phyloP scores from a whole-genome alignment of 2,113 vertebrate species.

The Brachyhypopomus gauderio region DNA sequence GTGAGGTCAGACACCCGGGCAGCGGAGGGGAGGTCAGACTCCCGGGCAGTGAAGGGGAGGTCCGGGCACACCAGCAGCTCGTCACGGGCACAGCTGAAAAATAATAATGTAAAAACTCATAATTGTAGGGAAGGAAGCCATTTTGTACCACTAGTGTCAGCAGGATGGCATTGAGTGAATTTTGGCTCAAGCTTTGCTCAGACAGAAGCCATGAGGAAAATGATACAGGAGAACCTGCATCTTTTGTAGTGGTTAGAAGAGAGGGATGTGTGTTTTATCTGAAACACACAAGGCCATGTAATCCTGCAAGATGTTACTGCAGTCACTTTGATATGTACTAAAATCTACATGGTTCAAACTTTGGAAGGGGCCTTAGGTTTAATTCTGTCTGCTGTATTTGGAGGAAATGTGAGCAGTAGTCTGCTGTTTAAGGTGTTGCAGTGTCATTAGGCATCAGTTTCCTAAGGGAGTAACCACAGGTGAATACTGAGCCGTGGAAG shows the following conservation, averaged over 20 bases:
- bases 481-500: neutral
- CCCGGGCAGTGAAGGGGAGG: too few relatives aligned
- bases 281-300: conserved; percentile 14
- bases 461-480: neutral
- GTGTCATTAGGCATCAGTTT: neutral
- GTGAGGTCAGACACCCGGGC: conserved; percentile 29
- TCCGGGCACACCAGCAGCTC: neutral
- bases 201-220: neutral
- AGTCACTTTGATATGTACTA: neutral
- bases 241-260: neutral
- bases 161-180: conserved; percentile 60
- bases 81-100: conserved; percentile 57
- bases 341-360: neutral
- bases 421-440: neutral
- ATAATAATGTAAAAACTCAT: conserved; percentile 57
- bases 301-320: neutral
- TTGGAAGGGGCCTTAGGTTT: conserved; percentile 16
- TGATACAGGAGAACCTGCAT: conserved; percentile 2
- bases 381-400: conserved; percentile 18
- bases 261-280: neutral
- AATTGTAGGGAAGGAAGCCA: conserved; percentile 62
- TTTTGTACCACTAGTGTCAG: conserved; percentile 57
- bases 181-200: conserved; percentile 10
- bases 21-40: too few relatives aligned
- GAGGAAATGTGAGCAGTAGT: neutral